Conservation (phyloP, 2,113 vertebrate species). For the Patagioenas fasciata region DNA sequence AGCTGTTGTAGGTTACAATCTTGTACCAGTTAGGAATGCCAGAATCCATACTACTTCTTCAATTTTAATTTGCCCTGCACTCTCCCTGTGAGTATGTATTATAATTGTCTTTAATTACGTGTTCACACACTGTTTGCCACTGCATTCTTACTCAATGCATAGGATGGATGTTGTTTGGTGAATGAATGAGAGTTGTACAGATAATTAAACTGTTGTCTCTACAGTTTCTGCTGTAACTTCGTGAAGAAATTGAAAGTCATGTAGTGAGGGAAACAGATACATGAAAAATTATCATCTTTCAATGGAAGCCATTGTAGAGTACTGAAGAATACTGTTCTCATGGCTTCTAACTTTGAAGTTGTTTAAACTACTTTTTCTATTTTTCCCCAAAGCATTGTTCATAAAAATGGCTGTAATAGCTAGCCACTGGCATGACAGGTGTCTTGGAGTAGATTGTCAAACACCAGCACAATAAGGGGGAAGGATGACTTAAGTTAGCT, state of each 20-base stretch:
- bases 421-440: not conserved
- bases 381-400: not conserved
- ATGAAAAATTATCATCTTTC: not conserved
- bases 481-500: not conserved
- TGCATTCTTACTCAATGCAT: not conserved
- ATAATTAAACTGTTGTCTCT: conserved; percentile 25
- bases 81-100: not conserved
- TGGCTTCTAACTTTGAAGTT: not conserved
- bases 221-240: not conserved
- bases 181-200: not conserved
- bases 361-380: not conserved
- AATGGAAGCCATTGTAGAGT: not conserved
- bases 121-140: not conserved
- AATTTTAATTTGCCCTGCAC: not conserved
- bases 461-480: not conserved
- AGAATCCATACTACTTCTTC: not conserved
- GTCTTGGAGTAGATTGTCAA: not conserved
- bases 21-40: not conserved
- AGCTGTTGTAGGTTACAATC: conserved; percentile 26
- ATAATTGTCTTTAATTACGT: conserved; percentile 34
- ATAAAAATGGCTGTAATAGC: not conserved
- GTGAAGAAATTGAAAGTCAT: not conserved
- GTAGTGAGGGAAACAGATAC: not conserved
- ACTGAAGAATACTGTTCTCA: not conserved
- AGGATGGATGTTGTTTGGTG: not conserved